phyloP scores from a whole-genome alignment of 2,113 vertebrate species.

The Daubentonia madagascariensis region DNA sequence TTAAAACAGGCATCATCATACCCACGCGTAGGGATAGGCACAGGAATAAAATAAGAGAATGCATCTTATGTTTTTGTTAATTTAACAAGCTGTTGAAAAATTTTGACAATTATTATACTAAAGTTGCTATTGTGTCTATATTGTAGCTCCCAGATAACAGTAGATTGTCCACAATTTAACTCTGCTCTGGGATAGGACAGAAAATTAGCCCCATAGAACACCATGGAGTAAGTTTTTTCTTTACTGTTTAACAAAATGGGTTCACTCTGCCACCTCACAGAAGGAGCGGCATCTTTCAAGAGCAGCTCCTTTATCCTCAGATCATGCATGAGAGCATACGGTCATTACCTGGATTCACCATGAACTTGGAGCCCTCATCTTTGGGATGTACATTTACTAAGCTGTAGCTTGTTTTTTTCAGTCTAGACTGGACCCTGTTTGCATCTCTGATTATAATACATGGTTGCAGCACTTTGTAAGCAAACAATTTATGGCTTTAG shows the following conservation, averaged over 20 bases:
- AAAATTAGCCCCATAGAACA: not conserved
- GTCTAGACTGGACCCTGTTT: not conserved
- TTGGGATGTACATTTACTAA: rapidly evolving
- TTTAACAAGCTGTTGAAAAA: not conserved
- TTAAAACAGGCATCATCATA: rapidly evolving
- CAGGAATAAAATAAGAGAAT: too few relatives aligned
- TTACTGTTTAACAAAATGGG: not conserved
- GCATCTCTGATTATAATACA: too few relatives aligned
- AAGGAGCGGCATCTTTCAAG: not conserved
- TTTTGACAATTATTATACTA: too few relatives aligned
- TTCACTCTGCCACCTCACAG: not conserved
- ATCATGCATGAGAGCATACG: rapidly evolving
- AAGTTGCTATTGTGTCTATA: not conserved
- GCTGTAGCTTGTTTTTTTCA: not conserved
- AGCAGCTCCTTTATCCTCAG: not conserved
- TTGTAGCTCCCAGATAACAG: rapidly evolving
- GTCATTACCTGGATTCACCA: not conserved
- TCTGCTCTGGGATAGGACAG: not conserved
- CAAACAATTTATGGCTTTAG: rapidly evolving
- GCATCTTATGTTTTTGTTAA: rapidly evolving
- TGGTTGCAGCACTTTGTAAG: not conserved
- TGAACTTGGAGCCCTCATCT: rapidly evolving
- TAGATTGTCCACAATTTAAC: not conserved
- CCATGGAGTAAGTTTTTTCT: not conserved
- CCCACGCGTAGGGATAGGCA: rapidly evolving